Evolutionary conservation across 2,888 invertebrate genomes (phyloP).

Genomic region (Dioctria linearis): DNA sequence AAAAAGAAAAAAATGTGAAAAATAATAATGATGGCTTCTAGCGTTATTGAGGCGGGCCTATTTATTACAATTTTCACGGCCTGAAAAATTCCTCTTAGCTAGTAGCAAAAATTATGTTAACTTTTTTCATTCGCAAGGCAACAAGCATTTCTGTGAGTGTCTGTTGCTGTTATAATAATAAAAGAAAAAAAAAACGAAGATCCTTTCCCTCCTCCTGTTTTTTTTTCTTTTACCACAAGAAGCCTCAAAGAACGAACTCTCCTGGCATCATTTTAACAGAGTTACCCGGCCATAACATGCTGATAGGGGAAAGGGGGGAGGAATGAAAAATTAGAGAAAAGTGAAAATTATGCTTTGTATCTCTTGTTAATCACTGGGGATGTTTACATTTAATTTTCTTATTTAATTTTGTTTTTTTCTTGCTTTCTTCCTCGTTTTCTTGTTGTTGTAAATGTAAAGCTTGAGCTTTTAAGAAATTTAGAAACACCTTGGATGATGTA

Average conservation of each 20-base stretch:
- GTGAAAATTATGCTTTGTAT: slow-evolving; percentile 43
- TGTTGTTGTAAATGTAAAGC: too few relatives aligned
- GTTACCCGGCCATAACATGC: not conserved
- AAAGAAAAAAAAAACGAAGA: not conserved
- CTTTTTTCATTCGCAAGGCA: not conserved
- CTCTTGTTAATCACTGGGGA: slow-evolving; percentile 45
- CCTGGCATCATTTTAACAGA: not conserved
- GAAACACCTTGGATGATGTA: too few relatives aligned
- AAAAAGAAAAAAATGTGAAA: slow-evolving; percentile 3
- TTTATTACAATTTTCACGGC: slow-evolving; percentile 12
- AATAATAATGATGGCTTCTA: slow-evolving; percentile 31
- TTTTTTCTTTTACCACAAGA: not conserved
- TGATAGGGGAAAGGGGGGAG: not conserved
- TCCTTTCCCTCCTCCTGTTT: not conserved
- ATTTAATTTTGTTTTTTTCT: not conserved
- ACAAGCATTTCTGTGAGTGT: slow-evolving; percentile 16
- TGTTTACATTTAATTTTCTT: slow-evolving; percentile 24
- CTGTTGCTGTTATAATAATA: not conserved
- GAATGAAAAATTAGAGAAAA: slow-evolving; percentile 8
- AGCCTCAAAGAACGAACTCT: too few relatives aligned
- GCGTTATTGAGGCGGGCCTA: slow-evolving; percentile 25
- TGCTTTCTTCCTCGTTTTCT: too few relatives aligned
- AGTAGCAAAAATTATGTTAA: slow-evolving; percentile 28
- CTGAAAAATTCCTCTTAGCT: slow-evolving; percentile 35
- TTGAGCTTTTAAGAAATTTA: too few relatives aligned